Conservation (phyloP, 2,888 invertebrate species). For the Coelinius sp. region DNA sequence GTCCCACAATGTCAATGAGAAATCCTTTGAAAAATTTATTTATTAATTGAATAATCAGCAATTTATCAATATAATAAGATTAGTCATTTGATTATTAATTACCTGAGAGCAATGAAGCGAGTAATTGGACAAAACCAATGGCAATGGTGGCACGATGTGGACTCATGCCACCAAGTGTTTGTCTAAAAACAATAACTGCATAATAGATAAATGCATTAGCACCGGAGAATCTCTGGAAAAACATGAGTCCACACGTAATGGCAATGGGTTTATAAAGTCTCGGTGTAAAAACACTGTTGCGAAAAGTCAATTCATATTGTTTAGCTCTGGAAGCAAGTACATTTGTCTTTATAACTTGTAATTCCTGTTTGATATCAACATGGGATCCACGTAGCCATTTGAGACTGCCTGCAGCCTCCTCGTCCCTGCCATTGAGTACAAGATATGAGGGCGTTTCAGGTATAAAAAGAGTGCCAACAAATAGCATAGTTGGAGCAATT, state of each 20-base stretch:
- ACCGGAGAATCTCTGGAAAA: constrained; percentile 89
- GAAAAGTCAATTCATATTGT: constrained; percentile 67
- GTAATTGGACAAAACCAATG: constrained; percentile 86
- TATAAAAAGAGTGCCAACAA: constrained; percentile 82
- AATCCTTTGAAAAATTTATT: constrained; percentile 72
- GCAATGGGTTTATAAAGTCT: constrained; percentile 80
- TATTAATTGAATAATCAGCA: not conserved
- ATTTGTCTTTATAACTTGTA: constrained; percentile 71
- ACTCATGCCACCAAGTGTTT: constrained; percentile 86
- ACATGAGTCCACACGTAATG: constrained; percentile 89
- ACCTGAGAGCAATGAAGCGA: constrained; percentile 86
- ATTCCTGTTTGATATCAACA: constrained; percentile 83
- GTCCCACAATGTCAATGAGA: constrained; percentile 88
- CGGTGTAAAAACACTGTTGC: constrained; percentile 65
- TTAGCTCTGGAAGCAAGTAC: constrained; percentile 66
- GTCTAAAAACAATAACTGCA: constrained; percentile 88
- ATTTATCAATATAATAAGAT: too few relatives aligned
- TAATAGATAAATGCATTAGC: constrained; percentile 90
- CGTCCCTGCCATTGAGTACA: constrained; percentile 82
- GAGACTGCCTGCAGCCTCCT: constrained; percentile 80
- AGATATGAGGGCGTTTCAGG: constrained; percentile 93
- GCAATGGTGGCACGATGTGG: constrained; percentile 89
- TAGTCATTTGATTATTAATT: too few relatives aligned
- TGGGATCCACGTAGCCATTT: constrained; percentile 87
- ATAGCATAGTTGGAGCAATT: constrained; percentile 82